Base-by-base conservation (phyloP, 1,140 invertebrate species). In the Cydia splendana region DNA sequence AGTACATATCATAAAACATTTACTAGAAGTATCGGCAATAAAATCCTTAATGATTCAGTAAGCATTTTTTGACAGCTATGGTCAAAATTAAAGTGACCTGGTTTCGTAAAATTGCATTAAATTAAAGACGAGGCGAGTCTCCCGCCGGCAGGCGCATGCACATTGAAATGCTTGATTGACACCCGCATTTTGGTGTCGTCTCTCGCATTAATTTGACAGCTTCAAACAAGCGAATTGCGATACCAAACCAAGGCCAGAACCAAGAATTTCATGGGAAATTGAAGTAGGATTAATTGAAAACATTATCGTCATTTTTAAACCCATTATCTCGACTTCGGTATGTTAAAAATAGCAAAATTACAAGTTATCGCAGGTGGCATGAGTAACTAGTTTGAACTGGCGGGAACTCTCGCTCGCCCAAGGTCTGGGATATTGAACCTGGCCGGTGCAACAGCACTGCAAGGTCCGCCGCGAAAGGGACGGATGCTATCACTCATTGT, bases 371-470 rank as follows among this genome's bases (percentile, higher is more conserved):
- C 89, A 88, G 89, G 87, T 91, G 87, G 67, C 67, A 77, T 79
- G 76, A 77, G 78, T 79, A 87, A 92, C 89, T 92, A 90, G 90
- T 89, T 91, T 87, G 75, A 84, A 89, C 85, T 85, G 87, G 81
- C 82, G 82, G 78, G 86, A 85, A 85, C 84, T 91, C 87, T 87
- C 86, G 85, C 86, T 84, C 87, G 85, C 79, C 88, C 89, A 91
- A 91, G 90, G 90, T 89, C 89, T 91, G 91, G 90, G 90, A 91
- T 93, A 90, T 93, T 93, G 90, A 93, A 93, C 90, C 86, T 91
- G 85, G 81, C 84, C 85, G 88, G 87, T 85, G 85, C 88, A 88
- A 88, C 87, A 88, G 85, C 87, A 90, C 87, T 80, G 77, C 88
- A 87, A 87, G 86, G 86, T 85, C 84, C 84, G 86, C 84, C 86